Evolutionary conservation across 2,888 invertebrate genomes (phyloP).

Genomic region (Abrostola tripartita): DNA sequence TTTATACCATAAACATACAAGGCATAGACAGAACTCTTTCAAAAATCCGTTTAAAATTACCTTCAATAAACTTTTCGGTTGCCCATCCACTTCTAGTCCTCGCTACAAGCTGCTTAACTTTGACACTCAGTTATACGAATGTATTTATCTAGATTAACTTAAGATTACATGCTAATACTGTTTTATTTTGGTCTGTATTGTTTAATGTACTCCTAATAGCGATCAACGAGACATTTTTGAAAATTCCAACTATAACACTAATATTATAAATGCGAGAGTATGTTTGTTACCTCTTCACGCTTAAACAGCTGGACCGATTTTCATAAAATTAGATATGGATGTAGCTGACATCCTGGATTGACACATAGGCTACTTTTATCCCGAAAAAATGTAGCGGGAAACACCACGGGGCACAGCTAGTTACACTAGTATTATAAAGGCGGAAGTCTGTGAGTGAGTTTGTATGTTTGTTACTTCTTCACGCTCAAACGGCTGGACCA

Average conservation of each 20-base stretch:
- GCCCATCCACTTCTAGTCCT: conserved; percentile 36
- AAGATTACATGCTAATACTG: conserved; percentile 47
- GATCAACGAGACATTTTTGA: background rate
- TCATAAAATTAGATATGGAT: too few relatives aligned
- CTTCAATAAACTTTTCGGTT: conserved; percentile 4
- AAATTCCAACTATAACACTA: background rate
- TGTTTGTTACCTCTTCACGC: too few relatives aligned
- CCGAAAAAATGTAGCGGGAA: too few relatives aligned
- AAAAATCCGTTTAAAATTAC: conserved; percentile 13
- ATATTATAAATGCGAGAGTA: background rate
- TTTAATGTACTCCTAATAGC: conserved; percentile 30
- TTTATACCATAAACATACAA: background rate
- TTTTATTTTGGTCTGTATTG: conserved; percentile 52
- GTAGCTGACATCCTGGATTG: too few relatives aligned
- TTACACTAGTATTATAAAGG: too few relatives aligned
- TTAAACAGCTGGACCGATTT: too few relatives aligned
- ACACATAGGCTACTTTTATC: too few relatives aligned
- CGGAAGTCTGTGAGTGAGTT: too few relatives aligned
- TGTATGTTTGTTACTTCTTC: too few relatives aligned
- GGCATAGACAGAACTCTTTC: background rate
- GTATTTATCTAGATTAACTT: conserved; percentile 44
- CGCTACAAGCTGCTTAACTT: conserved; percentile 36
- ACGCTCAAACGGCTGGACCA: too few relatives aligned
- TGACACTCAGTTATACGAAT: conserved; percentile 43
- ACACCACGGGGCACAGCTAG: too few relatives aligned